A percentile compares a stretch with the other conserved stretches of the same genome.
phyloP scores from a whole-genome alignment of 1,140 invertebrate genomes.

The Aculops lycopersici region DNA sequence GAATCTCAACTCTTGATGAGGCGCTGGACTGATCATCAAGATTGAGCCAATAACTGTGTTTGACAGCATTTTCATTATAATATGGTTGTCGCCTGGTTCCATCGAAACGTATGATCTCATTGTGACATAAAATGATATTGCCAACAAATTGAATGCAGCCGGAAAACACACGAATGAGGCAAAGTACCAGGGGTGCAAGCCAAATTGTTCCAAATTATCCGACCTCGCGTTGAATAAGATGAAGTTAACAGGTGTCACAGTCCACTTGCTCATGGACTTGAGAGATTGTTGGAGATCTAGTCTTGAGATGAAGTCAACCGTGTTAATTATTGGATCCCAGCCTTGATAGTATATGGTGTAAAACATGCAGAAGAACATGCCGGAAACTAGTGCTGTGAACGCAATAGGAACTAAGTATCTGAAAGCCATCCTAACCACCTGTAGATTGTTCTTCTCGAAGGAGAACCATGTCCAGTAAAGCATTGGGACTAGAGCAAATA shows the following conservation, averaged over 20 bases:
- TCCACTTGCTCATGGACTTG: not conserved
- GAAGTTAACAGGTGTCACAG: not conserved
- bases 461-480: not conserved
- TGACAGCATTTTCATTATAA: not conserved
- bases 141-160: not conserved
- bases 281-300: not conserved
- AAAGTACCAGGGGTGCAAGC: not conserved
- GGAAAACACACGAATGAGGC: not conserved
- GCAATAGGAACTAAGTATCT: not conserved
- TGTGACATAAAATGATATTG: not conserved
- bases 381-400: not conserved
- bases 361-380: not conserved
- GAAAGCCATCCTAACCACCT: not conserved
- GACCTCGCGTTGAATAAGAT: not conserved
- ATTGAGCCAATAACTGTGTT: not conserved
- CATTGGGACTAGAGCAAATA: not conserved
- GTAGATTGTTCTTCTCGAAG: not conserved
- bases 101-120: not conserved
- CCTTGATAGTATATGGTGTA: not conserved
- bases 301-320: not conserved
- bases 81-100: not conserved
- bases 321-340: not conserved
- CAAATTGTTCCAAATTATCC: not conserved
- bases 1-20: not conserved
- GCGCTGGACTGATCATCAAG: not conserved